These are phyloP conservation scores for Psilanteris sp. DNA, from an alignment of 1,140 invertebrate species.

Conservation along the genomic window DNA sequence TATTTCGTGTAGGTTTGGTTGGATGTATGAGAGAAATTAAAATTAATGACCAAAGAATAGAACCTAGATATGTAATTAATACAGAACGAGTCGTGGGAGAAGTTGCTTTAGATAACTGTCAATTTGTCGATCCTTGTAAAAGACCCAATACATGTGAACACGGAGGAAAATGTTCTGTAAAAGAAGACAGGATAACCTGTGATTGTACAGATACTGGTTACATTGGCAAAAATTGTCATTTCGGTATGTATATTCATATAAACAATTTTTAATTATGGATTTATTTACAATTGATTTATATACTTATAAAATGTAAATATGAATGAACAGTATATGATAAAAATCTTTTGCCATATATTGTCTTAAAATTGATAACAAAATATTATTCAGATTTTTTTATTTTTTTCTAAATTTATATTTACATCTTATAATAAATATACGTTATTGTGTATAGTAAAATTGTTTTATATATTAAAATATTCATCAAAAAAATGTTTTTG, in stretches of 20 bases:
- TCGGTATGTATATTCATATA: conserved; percentile 84
- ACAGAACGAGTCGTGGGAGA: conserved; percentile 90
- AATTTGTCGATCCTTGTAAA: conserved; percentile 93
- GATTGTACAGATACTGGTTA: conserved; percentile 93
- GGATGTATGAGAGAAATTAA: conserved; percentile 94
- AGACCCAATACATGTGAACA: conserved; percentile 94
- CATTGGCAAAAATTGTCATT: conserved; percentile 95
- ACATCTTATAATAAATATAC: too few species aligned
- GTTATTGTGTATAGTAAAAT: too few species aligned
- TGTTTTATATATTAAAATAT: too few species aligned
- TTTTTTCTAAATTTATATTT: too few species aligned
- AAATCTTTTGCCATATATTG: too few species aligned
- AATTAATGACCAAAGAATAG: conserved; percentile 84
- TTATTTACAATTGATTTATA: too few species aligned
- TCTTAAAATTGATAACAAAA: too few species aligned
- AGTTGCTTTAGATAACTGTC: conserved; percentile 94
- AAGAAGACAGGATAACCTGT: conserved; percentile 91
- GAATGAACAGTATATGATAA: too few species aligned
- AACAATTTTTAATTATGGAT: too few species aligned
- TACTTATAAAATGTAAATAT: too few species aligned
- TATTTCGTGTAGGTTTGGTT: conserved; percentile 84
- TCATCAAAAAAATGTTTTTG: too few species aligned
- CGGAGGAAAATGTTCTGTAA: conserved; percentile 92
- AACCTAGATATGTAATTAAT: conserved; percentile 88
- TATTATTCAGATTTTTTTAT: too few species aligned